A percentile compares a stretch with the other conserved stretches of the same genome.
Evolutionary conservation across 1,140 invertebrate genomes (phyloP).

Genomic region (Drosophila triauraria): DNA sequence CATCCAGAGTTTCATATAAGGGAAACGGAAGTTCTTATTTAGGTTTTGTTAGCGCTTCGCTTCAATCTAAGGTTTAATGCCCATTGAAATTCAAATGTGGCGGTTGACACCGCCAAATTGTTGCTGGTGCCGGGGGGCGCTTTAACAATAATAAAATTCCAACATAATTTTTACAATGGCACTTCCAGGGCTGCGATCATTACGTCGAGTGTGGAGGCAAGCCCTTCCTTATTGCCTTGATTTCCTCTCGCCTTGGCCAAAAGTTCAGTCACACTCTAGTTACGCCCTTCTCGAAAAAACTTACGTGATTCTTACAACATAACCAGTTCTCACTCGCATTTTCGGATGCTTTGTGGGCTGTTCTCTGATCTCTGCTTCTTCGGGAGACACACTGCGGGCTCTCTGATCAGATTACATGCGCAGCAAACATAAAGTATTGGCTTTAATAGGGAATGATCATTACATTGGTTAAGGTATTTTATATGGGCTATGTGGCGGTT

Average conservation of each 20-base stretch:
- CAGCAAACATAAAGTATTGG: conserved; percentile 19
- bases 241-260: conserved; percentile 33
- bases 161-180: conserved; percentile 57
- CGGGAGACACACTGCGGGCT: conserved; percentile 56
- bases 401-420: conserved; percentile 31
- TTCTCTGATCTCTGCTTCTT: conserved; percentile 25
- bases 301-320: conserved; percentile 78
- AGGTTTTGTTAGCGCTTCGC: conserved; percentile 46
- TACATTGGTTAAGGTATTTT: not conserved
- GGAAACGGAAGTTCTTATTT: conserved; percentile 75
- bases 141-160: conserved; percentile 47
- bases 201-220: conserved; percentile 38
- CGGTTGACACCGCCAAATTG: conserved; percentile 54
- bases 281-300: conserved; percentile 68
- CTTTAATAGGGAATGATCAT: conserved; percentile 7
- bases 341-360: conserved; percentile 70
- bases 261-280: conserved; percentile 79
- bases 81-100: conserved; percentile 76
- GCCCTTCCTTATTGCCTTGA: conserved; percentile 22
- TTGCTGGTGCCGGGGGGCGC: conserved; percentile 21
- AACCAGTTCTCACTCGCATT: conserved; percentile 72
- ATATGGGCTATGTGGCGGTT: conserved; percentile 17
- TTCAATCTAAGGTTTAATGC: conserved; percentile 48
- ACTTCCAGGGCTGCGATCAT: conserved; percentile 50
- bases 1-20: conserved; percentile 36